Evolutionary conservation across 2,797 vertebrate species (phyloP), one percentile per base, ranked within the genome.

Genomic region (Vespertilio murinus): DNA sequence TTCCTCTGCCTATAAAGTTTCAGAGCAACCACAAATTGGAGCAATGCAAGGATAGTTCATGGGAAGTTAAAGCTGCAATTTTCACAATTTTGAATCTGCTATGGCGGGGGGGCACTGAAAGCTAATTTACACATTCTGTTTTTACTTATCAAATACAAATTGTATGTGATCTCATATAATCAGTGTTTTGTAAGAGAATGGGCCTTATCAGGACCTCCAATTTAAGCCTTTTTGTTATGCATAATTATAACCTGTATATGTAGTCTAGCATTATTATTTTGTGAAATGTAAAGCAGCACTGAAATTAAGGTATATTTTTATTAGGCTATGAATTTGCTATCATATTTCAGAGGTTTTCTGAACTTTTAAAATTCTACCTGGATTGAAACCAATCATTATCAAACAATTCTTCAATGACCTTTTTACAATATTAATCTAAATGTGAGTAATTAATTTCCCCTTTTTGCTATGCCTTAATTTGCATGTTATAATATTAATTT

Each of bases 401-500:
- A 94, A 95, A 78, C 28, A 94, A 47, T 25, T 86, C 2, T 93
- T 95, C n/a, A 95, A 38, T 90, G 23, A 83, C 13, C 1, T 81
- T 90, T 95, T 92, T 90, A 70, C 22, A 75, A 84, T 81, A 59
- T 67, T 20, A 94, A 74, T 91, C 35, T 94, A 84, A 90, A 95
- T 89, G 5, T 86, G 74, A 95, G 17, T 75, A 22, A 88, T 80
- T 89, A 80, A 12, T 94, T 95, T 9, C 17, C 17, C 12, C 14
- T 79, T 74, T 93, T 77, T 87, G 8, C 25, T 54, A 8, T 67
- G n/a, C 73, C 38, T 35, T 45, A n/a, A 96, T 83, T 94, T 97
- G 13, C 45, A 94, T 97, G 97, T 97, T 95, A 83, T 87, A 65
- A 90, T 20, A 75, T 94, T 97, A 97, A 96, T 95, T 96, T 97